Percentiles rank a stretch among this genome's conserved stretches.
Evolutionary conservation across 2,797 vertebrate species (phyloP).

Genomic region (Carcharodon carcharias): DNA sequence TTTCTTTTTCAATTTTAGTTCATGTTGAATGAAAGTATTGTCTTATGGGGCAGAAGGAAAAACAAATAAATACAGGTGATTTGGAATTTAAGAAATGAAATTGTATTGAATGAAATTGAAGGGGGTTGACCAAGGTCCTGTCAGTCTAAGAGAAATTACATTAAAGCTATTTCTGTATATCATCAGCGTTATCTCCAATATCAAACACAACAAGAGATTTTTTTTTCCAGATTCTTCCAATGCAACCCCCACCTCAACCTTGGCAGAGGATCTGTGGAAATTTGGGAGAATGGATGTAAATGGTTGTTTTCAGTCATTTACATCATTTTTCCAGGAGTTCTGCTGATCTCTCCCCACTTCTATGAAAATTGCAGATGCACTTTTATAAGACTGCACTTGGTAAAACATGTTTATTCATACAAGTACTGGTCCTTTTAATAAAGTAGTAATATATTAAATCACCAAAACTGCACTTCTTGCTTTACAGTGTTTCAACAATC

Average conservation of each 20-base stretch:
- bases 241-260: neutral
- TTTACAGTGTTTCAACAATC: neutral
- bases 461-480: neutral
- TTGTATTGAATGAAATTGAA: neutral
- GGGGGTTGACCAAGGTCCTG: neutral
- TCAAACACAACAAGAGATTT: neutral
- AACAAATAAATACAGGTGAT: neutral
- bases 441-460: neutral
- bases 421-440: neutral
- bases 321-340: neutral
- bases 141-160: neutral
- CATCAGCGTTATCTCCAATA: neutral
- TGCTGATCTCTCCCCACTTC: neutral
- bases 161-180: neutral
- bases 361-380: neutral
- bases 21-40: neutral
- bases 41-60: neutral
- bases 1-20: neutral
- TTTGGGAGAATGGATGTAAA: neutral
- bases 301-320: neutral
- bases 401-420: neutral
- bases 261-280: neutral
- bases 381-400: neutral
- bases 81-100: neutral
- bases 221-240: neutral